Percentiles rank a stretch among this genome's conserved stretches.
These are phyloP conservation scores for Pyrocephalus nanus DNA, from an alignment of 2,797 vertebrate species.

Conservation along the genomic window DNA sequence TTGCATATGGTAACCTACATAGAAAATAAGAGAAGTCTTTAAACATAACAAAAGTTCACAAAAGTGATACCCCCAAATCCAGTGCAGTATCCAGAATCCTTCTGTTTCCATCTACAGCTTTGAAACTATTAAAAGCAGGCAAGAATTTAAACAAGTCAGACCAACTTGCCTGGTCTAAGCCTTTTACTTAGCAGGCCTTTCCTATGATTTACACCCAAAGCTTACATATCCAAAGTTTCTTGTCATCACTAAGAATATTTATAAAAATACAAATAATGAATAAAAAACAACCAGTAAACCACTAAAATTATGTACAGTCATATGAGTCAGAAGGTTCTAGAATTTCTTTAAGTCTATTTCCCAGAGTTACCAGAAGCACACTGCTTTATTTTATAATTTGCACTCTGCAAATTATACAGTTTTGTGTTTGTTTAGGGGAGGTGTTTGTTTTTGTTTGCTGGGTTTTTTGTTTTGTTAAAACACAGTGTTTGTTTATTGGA, in stretches of 20 bases:
- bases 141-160: not conserved
- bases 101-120: not conserved
- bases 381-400: not conserved
- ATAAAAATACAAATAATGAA: not conserved
- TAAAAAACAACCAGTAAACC: not conserved
- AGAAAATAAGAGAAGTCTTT: not conserved
- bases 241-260: not conserved
- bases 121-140: not conserved
- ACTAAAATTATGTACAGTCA: not conserved
- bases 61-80: not conserved
- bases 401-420: not conserved
- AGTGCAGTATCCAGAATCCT: not conserved
- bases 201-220: not conserved
- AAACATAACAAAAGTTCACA: not conserved
- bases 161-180: not conserved
- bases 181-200: not conserved
- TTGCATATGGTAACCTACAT: fast-evolving
- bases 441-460: not conserved
- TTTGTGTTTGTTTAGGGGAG: not conserved
- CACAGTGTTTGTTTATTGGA: not conserved
- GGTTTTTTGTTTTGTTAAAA: not conserved
- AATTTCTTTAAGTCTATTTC: not conserved
- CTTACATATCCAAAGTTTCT: not conserved
- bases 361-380: not conserved
- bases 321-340: not conserved